Percentiles rank a stretch among this genome's conserved stretches.
Evolutionary conservation across 2,888 invertebrate genomes (phyloP).

Genomic region (Platynereis dumerilii): DNA sequence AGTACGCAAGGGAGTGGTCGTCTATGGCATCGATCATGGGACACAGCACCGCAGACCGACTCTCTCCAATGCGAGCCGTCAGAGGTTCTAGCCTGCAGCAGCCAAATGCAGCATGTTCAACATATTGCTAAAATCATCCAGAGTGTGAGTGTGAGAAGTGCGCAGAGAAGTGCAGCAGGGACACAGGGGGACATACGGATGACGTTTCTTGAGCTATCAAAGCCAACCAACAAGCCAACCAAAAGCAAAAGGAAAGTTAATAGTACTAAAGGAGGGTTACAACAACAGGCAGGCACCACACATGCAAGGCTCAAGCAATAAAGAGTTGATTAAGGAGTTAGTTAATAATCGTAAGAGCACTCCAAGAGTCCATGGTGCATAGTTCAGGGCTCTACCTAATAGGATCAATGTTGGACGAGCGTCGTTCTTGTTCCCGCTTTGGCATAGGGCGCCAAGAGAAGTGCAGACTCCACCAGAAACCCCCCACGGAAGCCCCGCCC

Average conservation of each 20-base stretch:
- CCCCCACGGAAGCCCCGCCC: conserved; percentile 56
- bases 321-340: no score
- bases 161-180: no score
- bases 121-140: no score
- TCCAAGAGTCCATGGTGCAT: no score
- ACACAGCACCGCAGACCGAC: conserved; percentile 80
- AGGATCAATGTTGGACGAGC: conserved; percentile 46
- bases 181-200: no score
- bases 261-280: not conserved
- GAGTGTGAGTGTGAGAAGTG: no score
- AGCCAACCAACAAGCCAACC: not conserved
- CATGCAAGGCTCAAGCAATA: no score
- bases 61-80: conserved; percentile 81
- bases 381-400: conserved; percentile 60
- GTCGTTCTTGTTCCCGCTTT: conserved; percentile 45
- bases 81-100: conserved; percentile 79
- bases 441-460: conserved; percentile 78
- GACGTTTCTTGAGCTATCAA: no score
- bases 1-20: conserved; percentile 72
- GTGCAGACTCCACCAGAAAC: conserved; percentile 74
- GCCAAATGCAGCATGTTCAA: not conserved
- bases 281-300: no score
- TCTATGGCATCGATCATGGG: conserved; percentile 96
- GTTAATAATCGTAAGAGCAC: no score
- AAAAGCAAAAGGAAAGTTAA: not conserved